phyloP scores from a whole-genome alignment of 1,140 invertebrate genomes.

The Calliopsis andreniformis region DNA sequence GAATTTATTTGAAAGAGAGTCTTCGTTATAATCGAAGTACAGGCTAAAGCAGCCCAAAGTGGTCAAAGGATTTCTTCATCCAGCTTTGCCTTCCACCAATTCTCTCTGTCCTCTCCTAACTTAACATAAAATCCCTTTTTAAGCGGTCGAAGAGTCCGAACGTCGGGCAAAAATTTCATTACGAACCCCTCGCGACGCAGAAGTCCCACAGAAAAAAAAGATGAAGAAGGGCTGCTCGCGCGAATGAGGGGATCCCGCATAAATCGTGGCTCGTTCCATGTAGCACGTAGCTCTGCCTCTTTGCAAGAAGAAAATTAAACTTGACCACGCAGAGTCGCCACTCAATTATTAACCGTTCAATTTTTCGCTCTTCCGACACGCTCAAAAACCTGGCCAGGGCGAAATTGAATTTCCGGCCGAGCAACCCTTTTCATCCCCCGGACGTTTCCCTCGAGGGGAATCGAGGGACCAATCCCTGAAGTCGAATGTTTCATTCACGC shows the following conservation, averaged over 20 bases:
- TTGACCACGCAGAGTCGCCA: background rate
- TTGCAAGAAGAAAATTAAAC: background rate
- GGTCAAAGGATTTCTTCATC: background rate
- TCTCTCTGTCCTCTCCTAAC: background rate
- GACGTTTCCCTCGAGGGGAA: no score
- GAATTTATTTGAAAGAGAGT: no score
- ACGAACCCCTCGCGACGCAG: background rate
- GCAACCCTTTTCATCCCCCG: background rate
- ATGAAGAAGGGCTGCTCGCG: no score
- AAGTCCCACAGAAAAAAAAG: background rate
- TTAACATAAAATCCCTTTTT: conserved; percentile 12
- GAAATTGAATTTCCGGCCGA: background rate
- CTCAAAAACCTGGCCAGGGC: background rate
- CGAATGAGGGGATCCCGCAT: no score
- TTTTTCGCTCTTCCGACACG: background rate
- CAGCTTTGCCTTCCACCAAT: background rate
- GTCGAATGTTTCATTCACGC: background rate
- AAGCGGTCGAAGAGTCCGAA: background rate
- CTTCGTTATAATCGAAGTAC: background rate
- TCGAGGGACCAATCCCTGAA: background rate
- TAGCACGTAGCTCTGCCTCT: background rate
- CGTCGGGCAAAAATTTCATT: conserved; percentile 28
- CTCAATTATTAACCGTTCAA: conserved; percentile 37
- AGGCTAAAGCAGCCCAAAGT: background rate
- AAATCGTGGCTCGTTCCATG: background rate